Evolutionary conservation across 1,140 invertebrate species (phyloP).

Genomic region (Brachionus paranguensis): DNA sequence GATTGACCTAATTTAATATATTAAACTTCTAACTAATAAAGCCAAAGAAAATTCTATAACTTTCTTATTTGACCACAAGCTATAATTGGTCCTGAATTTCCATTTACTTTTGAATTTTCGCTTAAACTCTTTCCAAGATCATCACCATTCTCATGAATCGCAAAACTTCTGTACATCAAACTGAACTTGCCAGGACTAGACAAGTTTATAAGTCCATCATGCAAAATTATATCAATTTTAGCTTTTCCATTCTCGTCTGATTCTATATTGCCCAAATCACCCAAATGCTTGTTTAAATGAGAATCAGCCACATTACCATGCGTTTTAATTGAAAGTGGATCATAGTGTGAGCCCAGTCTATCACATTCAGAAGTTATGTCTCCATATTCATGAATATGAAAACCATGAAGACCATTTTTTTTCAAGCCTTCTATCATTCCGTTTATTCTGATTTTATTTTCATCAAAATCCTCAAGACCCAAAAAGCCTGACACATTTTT

Average conservation of each 20-base stretch:
- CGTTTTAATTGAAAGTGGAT: constrained; percentile 68
- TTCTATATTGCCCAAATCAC: constrained; percentile 80
- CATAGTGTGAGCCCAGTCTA: constrained; percentile 76
- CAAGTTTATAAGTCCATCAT: constrained; percentile 61
- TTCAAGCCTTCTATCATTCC: neutral
- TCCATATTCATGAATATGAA: constrained; percentile 52
- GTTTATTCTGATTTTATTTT: neutral
- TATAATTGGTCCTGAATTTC: constrained; percentile 58
- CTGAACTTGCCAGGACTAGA: constrained; percentile 68
- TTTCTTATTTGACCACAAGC: constrained; percentile 54
- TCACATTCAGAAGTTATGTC: constrained; percentile 45
- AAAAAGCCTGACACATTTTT: neutral
- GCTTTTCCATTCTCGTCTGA: constrained; percentile 56
- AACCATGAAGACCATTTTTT: constrained; percentile 45
- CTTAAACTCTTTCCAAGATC: constrained; percentile 58
- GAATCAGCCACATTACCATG: constrained; percentile 67
- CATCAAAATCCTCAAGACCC: neutral
- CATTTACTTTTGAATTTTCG: constrained; percentile 56
- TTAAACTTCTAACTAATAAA: too few species aligned
- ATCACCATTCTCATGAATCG: constrained; percentile 56
- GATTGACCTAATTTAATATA: too few species aligned
- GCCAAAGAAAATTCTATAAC: neutral
- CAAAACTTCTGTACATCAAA: constrained; percentile 77
- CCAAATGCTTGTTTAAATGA: constrained; percentile 64
- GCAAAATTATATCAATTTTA: constrained; percentile 48